phyloP scores from a whole-genome alignment of 1,140 invertebrate genomes.

The Aphis craccivora region DNA sequence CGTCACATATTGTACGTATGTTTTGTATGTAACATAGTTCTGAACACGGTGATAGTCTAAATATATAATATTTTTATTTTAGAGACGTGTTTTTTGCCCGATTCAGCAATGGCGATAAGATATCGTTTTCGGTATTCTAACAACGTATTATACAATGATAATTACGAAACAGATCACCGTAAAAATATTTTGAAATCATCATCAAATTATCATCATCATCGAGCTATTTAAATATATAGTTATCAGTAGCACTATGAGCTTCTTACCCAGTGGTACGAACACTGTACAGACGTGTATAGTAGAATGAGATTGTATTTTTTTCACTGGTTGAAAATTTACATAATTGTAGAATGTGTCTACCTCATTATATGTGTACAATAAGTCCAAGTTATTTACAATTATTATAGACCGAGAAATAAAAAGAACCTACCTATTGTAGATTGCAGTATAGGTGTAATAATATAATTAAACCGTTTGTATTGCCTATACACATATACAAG shows the following conservation, averaged over 20 bases:
- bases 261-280: too few relatives aligned
- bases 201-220: neutral
- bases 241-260: too few relatives aligned
- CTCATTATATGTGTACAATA: neutral
- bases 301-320: too few relatives aligned
- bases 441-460: neutral
- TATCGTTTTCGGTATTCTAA: too few relatives aligned
- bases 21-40: neutral
- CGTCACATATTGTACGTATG: neutral
- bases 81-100: too few relatives aligned
- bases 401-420: neutral
- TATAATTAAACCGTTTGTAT: neutral
- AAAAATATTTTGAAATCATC: neutral
- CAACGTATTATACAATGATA: neutral
- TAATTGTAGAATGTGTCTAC: neutral
- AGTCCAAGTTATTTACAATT: neutral
- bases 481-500: neutral
- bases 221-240: too few relatives aligned
- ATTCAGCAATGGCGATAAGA: too few relatives aligned
- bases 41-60: too few relatives aligned
- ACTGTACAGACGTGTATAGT: too few relatives aligned
- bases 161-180: neutral
- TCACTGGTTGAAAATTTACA: neutral
- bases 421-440: neutral
- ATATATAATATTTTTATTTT: too few relatives aligned